Evolutionary conservation across 2,797 vertebrate genomes (phyloP).

Genomic region (Chiropotes sagulatus): DNA sequence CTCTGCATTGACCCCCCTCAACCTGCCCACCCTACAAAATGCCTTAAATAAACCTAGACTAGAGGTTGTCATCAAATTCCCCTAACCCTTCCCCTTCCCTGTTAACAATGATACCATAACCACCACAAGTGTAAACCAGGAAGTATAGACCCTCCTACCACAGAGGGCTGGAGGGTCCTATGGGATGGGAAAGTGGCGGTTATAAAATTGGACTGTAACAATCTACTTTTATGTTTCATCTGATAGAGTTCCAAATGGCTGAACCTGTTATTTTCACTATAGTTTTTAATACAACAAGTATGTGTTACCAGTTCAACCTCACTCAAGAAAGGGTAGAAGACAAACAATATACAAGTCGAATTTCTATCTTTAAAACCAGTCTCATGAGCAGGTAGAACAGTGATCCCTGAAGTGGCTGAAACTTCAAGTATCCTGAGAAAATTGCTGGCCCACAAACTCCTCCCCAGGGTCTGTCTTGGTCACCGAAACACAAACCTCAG

Average conservation of each 20-base stretch:
- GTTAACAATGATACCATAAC: not conserved
- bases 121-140: not conserved
- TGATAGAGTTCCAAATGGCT: constrained; percentile 27
- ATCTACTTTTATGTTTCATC: constrained; percentile 33
- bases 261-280: not conserved
- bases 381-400: not conserved
- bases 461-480: not conserved
- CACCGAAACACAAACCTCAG: constrained; percentile 39
- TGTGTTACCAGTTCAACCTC: not conserved
- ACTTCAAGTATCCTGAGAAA: constrained; percentile 19
- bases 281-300: constrained; percentile 19
- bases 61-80: not conserved
- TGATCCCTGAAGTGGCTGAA: not conserved
- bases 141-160: not conserved
- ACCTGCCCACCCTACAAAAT: constrained; percentile 27
- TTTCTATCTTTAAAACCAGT: constrained; percentile 27
- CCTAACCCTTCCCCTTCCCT: not conserved
- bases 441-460: not conserved
- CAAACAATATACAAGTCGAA: not conserved
- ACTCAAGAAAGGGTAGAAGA: not conserved
- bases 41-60: constrained; percentile 12
- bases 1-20: not conserved
- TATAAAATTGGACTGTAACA: constrained; percentile 27
- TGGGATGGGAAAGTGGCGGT: not conserved
- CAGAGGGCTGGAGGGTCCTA: not conserved